phyloP scores from a whole-genome alignment of 2,113 vertebrate genomes.

The Festucalex cinctus region DNA sequence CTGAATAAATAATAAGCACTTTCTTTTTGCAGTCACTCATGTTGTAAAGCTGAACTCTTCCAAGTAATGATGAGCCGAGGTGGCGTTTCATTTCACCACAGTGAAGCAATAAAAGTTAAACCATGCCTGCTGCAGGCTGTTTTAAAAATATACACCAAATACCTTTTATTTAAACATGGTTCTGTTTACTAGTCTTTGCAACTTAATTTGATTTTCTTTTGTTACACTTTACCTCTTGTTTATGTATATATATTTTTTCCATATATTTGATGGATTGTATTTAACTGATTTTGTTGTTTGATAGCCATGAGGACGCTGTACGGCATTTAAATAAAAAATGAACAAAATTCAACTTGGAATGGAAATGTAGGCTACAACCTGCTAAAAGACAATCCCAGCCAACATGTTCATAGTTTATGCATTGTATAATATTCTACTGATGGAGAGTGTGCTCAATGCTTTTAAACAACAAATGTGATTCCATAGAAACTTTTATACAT shows the following conservation, averaged over 20 bases:
- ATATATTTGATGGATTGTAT: background rate
- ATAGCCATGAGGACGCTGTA: background rate
- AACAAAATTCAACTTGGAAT: background rate
- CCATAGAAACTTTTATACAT: background rate
- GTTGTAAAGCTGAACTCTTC: conserved; percentile 55
- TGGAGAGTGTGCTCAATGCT: background rate
- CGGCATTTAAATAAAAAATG: background rate
- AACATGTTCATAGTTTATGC: conserved; percentile 2
- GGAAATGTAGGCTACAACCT: background rate
- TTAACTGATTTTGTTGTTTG: background rate
- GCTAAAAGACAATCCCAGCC: background rate
- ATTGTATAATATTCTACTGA: background rate
- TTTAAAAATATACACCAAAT: conserved; percentile 9
- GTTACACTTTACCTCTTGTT: background rate
- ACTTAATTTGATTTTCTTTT: background rate
- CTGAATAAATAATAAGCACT: conserved; percentile 63
- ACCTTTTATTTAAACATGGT: conserved; percentile 10
- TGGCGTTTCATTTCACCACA: conserved; percentile 20
- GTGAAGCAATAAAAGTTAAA: conserved; percentile 9
- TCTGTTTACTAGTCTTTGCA: background rate
- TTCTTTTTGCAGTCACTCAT: conserved; percentile 54
- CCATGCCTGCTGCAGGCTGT: too few species aligned
- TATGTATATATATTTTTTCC: too few species aligned
- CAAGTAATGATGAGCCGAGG: conserved; percentile 31
- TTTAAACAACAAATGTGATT: background rate